These are phyloP conservation scores for Sebastolobus alascanus DNA, from an alignment of 2,797 vertebrate species.

Conservation along the genomic window DNA sequence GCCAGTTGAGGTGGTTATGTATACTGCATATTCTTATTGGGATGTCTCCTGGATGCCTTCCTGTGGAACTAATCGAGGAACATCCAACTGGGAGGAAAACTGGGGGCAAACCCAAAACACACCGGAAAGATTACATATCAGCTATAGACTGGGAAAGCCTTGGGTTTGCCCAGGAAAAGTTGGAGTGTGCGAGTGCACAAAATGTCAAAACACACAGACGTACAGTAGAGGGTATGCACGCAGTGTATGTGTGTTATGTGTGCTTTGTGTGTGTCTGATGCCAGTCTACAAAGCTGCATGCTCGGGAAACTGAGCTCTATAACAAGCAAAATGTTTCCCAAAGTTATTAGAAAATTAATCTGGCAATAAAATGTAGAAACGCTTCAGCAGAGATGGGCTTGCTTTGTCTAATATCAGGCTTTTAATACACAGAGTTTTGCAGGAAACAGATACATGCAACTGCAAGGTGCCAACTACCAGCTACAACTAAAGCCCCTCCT, in stretches of 20 bases:
- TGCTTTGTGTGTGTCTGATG: conserved; percentile 2
- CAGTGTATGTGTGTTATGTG: neutral
- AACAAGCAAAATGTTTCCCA: neutral
- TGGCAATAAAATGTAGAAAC: neutral
- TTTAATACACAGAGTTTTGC: neutral
- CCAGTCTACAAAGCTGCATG: neutral
- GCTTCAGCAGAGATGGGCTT: neutral
- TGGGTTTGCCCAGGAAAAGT: neutral
- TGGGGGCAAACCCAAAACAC: neutral
- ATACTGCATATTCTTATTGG: neutral
- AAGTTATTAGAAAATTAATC: neutral
- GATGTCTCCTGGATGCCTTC: neutral
- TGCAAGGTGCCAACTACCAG: neutral
- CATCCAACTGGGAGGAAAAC: neutral
- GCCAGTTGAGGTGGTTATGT: neutral
- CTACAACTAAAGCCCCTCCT: neutral
- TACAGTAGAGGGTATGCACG: neutral
- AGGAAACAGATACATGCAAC: neutral
- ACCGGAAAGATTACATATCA: neutral
- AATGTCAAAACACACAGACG: neutral
- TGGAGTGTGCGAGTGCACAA: neutral
- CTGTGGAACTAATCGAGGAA: neutral
- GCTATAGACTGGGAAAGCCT: neutral
- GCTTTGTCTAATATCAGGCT: neutral
- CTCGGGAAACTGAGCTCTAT: neutral